These are phyloP conservation scores for Ceraclea dissimilis DNA, from an alignment of 2,888 invertebrate genomes.

Conservation along the genomic window DNA sequence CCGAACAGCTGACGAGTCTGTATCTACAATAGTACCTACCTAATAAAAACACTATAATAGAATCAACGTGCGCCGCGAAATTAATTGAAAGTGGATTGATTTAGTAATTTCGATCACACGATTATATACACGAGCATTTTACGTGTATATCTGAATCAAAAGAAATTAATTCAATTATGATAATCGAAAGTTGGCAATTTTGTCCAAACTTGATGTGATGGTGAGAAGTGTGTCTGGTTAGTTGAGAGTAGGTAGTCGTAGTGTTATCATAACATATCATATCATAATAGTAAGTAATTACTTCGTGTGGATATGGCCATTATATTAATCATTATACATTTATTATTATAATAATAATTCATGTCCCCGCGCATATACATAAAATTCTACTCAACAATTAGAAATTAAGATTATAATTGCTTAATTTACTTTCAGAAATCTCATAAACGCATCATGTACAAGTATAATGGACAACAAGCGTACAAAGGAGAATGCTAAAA, in stretches of 20 bases:
- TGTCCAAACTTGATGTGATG: background rate
- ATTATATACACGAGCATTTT: background rate
- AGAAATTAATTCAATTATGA: background rate
- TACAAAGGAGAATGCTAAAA: too few relatives aligned
- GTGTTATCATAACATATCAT: too few relatives aligned
- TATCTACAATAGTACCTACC: too few relatives aligned
- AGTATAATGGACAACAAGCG: background rate
- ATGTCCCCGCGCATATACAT: too few relatives aligned
- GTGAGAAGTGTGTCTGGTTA: background rate
- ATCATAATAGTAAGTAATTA: background rate
- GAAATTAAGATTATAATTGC: background rate
- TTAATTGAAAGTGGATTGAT: background rate
- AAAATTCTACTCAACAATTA: background rate
- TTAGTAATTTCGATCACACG: too few relatives aligned
- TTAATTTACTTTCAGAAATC: background rate
- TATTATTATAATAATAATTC: too few relatives aligned
- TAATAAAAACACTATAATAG: background rate
- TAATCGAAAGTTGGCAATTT: constrained; percentile 1
- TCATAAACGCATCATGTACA: background rate
- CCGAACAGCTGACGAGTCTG: too few relatives aligned
- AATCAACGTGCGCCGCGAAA: background rate
- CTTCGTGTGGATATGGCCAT: background rate
- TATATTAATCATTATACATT: background rate
- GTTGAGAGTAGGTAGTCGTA: too few relatives aligned
- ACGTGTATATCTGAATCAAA: background rate